Evolutionary conservation across 2,797 vertebrate species (phyloP).

Genomic region (Eulemur mongoz): DNA sequence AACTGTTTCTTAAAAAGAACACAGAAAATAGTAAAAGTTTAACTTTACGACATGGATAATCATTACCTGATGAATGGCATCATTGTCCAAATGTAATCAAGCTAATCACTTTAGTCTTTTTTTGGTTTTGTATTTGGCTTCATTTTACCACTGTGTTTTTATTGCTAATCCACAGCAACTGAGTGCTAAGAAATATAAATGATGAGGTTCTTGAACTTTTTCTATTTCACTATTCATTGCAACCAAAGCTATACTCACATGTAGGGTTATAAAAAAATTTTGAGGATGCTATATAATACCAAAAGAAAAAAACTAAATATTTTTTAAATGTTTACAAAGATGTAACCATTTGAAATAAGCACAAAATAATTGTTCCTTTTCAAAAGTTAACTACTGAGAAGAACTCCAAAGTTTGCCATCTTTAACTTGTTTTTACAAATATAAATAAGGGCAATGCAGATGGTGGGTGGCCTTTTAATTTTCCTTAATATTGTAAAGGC

Average conservation of each 20-base stretch:
- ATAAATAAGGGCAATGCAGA: not conserved
- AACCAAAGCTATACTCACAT: not conserved
- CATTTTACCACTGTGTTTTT: not conserved
- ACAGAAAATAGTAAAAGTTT: conserved; percentile 21
- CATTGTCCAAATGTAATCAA: conserved; percentile 9
- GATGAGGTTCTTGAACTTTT: not conserved
- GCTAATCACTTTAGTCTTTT: not conserved
- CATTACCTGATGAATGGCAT: not conserved
- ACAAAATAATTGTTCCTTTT: conserved; percentile 29
- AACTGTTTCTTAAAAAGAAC: conserved; percentile 20
- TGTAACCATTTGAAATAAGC: conserved; percentile 23
- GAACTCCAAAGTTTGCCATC: not conserved
- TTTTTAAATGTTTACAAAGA: conserved; percentile 24
- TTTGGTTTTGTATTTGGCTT: not conserved
- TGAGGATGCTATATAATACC: not conserved
- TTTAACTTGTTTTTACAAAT: conserved; percentile 17
- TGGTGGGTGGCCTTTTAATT: not conserved
- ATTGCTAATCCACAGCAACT: not conserved
- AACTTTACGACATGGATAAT: not conserved
- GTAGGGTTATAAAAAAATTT: not conserved
- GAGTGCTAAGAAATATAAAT: not conserved
- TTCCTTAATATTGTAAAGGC: not conserved
- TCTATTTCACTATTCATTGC: not conserved
- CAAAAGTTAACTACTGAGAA: not conserved
- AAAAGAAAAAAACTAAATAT: not conserved